phyloP scores from a whole-genome alignment of 1,140 invertebrate species.

The Lepidotrigona ventralis region DNA sequence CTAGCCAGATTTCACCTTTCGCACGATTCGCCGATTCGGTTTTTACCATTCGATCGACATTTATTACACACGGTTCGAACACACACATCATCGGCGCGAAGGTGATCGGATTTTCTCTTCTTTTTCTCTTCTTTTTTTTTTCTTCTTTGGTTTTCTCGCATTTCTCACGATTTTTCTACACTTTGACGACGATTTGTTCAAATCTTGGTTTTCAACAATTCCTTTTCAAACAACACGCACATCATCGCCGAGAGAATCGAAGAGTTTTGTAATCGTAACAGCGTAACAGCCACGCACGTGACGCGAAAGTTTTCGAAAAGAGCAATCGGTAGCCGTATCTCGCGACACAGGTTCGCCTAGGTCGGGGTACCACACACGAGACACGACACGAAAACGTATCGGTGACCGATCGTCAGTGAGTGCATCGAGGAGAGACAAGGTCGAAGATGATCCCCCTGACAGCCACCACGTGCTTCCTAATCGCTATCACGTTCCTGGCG shows the following conservation, averaged over 20 bases:
- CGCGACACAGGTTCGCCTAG: constrained; percentile 8
- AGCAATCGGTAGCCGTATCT: background rate
- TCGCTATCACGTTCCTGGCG: constrained; percentile 58
- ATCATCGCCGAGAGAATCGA: background rate
- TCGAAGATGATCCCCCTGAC: constrained; percentile 61
- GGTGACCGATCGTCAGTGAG: background rate
- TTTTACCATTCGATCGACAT: background rate
- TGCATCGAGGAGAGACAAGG: background rate
- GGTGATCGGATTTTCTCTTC: constrained; percentile 13
- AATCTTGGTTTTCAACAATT: no score
- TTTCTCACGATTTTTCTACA: no score
- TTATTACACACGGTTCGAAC: background rate
- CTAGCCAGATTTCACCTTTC: no score
- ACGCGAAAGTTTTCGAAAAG: background rate
- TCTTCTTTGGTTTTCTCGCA: background rate
- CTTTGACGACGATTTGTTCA: no score
- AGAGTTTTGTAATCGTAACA: background rate
- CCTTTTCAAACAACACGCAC: background rate
- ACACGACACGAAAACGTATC: background rate
- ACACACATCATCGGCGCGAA: background rate
- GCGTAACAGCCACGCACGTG: background rate
- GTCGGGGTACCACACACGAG: background rate
- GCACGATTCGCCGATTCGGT: no score
- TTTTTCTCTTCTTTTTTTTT: background rate
- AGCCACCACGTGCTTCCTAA: constrained; percentile 68